These are phyloP conservation scores for Actias luna DNA, from an alignment of 2,888 invertebrate species.

Conservation along the genomic window DNA sequence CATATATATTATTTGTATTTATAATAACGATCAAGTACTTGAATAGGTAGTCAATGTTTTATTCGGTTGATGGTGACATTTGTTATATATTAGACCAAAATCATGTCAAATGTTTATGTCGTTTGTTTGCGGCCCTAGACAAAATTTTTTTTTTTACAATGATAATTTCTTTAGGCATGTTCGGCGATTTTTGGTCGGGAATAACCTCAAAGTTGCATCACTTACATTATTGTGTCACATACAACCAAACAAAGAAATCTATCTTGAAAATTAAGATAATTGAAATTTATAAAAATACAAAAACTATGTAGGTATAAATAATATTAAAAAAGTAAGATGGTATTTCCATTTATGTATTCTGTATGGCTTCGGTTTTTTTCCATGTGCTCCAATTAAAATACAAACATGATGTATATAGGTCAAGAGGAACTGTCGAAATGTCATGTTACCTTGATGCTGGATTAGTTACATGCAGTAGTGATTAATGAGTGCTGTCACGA, in stretches of 20 bases:
- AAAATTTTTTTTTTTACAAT: no score
- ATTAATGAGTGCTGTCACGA: conserved; percentile 33
- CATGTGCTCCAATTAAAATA: not conserved
- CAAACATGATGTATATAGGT: not conserved
- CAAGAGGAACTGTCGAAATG: conserved; percentile 2
- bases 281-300: no score
- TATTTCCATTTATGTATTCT: not conserved
- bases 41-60: not conserved
- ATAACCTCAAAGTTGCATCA: no score
- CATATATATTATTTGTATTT: not conserved
- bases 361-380: not conserved
- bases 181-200: no score
- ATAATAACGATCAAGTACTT: not conserved
- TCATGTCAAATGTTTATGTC: not conserved
- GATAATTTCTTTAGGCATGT: no score
- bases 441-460: conserved; percentile 7
- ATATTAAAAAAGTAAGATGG: no score
- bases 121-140: not conserved
- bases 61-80: no score
- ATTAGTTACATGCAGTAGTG: conserved; percentile 22
- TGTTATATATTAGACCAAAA: not conserved
- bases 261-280: no score
- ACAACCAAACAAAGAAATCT: no score
- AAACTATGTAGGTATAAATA: no score
- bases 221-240: no score